phyloP scores from a whole-genome alignment of 2,113 vertebrate genomes.

The Gracilinanus agilis region DNA sequence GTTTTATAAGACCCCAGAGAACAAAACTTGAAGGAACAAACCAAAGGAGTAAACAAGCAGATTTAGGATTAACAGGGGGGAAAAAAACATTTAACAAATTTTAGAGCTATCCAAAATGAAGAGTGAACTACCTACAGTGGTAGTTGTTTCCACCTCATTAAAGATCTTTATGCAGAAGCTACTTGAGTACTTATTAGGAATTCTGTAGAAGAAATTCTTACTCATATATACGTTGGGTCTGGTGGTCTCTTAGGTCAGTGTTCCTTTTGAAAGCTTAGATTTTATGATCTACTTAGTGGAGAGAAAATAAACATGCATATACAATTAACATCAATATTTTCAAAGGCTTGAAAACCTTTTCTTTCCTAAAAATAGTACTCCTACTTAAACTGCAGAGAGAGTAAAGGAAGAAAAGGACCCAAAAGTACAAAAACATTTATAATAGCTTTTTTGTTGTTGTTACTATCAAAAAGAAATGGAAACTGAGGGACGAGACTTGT shows the following conservation, averaged over 20 bases:
- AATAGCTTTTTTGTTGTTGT: neutral
- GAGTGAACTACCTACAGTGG: neutral
- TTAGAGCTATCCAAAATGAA: neutral
- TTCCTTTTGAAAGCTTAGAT: neutral
- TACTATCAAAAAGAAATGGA: neutral
- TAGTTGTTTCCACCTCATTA: neutral
- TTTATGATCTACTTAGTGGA: constrained; percentile 65
- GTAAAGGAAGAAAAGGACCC: neutral
- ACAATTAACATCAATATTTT: constrained; percentile 55
- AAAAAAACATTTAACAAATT: neutral
- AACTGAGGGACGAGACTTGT: neutral
- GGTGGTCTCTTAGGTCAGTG: neutral
- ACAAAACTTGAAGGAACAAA: neutral
- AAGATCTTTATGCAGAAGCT: neutral
- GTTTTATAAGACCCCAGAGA: neutral
- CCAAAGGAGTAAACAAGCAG: neutral
- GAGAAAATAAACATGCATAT: constrained; percentile 67
- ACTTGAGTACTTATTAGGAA: neutral
- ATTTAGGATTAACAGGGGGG: neutral
- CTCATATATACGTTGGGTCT: no score
- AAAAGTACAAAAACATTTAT: neutral
- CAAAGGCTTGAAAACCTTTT: constrained; percentile 73
- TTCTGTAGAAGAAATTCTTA: neutral
- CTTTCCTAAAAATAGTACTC: constrained; percentile 50
- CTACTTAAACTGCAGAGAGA: neutral